phyloP scores from a whole-genome alignment of 2,888 invertebrate genomes.

The Agrotis clavis region DNA sequence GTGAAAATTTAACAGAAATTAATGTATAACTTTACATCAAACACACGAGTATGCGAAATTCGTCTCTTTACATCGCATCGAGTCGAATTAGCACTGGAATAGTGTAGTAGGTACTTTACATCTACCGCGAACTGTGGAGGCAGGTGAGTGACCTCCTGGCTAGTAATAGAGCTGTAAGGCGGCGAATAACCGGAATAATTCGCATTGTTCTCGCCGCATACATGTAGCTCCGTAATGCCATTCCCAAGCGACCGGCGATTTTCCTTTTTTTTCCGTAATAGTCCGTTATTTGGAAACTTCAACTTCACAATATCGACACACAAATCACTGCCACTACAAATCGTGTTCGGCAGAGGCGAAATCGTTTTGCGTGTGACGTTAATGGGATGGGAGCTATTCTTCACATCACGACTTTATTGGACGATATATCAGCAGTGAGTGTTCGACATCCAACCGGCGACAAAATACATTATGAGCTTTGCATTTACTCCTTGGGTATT shows the following conservation, averaged over 20 bases:
- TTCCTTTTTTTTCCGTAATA: slow-evolving; percentile 64
- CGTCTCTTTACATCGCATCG: neutral
- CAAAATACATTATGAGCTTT: slow-evolving; percentile 61
- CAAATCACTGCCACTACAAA: slow-evolving; percentile 85
- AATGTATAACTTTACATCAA: slow-evolving; percentile 4
- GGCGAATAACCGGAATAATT: slow-evolving; percentile 50
- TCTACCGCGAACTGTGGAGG: slow-evolving; percentile 21
- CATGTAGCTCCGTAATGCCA: slow-evolving; percentile 40
- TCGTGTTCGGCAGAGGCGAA: slow-evolving; percentile 76
- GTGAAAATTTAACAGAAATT: too few species aligned
- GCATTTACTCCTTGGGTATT: slow-evolving; percentile 45
- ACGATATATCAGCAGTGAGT: slow-evolving; percentile 78
- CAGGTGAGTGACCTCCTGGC: slow-evolving; percentile 46
- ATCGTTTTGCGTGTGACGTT: slow-evolving; percentile 85
- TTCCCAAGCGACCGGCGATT: slow-evolving; percentile 38
- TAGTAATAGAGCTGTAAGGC: slow-evolving; percentile 52
- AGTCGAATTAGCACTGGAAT: slow-evolving; percentile 12
- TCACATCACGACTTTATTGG: slow-evolving; percentile 85
- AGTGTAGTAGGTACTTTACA: slow-evolving; percentile 14
- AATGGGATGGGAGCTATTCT: slow-evolving; percentile 85
- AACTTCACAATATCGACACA: slow-evolving; percentile 77
- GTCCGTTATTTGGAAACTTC: slow-evolving; percentile 73
- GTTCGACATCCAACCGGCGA: slow-evolving; percentile 62
- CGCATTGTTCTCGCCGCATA: slow-evolving; percentile 55
- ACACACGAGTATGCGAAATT: neutral